Evolutionary conservation across 23 tunicate genomes (phyloP).

Genomic region (Botrylloides violaceus): DNA sequence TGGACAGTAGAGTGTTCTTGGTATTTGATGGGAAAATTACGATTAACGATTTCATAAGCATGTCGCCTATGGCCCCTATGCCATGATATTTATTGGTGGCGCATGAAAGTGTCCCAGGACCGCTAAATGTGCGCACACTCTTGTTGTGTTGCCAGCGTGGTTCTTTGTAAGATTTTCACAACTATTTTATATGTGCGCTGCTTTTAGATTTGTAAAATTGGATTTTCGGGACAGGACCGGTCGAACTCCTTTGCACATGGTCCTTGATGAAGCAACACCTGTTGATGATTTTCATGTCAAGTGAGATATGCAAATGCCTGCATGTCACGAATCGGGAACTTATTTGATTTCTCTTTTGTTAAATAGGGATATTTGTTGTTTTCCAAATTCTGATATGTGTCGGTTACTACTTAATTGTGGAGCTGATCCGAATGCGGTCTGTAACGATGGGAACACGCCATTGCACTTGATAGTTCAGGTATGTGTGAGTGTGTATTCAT

Average conservation of each 20-base stretch:
- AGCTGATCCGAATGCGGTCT: slow-evolving; percentile 41
- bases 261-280: slow-evolving; percentile 34
- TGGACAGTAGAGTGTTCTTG: too few relatives aligned
- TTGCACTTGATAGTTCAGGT: slow-evolving; percentile 73
- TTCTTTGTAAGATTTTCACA: background rate
- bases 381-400: slow-evolving; percentile 51
- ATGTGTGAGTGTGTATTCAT: too few relatives aligned
- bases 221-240: slow-evolving; percentile 28
- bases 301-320: slow-evolving; percentile 13
- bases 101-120: background rate
- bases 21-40: too few relatives aligned
- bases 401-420: slow-evolving; percentile 56
- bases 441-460: slow-evolving; percentile 47
- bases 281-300: slow-evolving; percentile 81
- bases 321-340: background rate
- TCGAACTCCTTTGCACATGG: slow-evolving; percentile 50
- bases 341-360: background rate
- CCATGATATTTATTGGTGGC: too few relatives aligned
- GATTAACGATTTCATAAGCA: too few relatives aligned
- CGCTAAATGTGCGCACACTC: background rate
- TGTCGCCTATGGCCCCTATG: too few relatives aligned
- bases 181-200: background rate
- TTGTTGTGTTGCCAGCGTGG: background rate
- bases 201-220: slow-evolving; percentile 37
- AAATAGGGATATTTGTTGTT: slow-evolving; percentile 52